A percentile compares a stretch with the other conserved stretches of the same genome.
These are phyloP conservation scores for Amiota mariae DNA, from an alignment of 2,888 invertebrate species.

Conservation along the genomic window DNA sequence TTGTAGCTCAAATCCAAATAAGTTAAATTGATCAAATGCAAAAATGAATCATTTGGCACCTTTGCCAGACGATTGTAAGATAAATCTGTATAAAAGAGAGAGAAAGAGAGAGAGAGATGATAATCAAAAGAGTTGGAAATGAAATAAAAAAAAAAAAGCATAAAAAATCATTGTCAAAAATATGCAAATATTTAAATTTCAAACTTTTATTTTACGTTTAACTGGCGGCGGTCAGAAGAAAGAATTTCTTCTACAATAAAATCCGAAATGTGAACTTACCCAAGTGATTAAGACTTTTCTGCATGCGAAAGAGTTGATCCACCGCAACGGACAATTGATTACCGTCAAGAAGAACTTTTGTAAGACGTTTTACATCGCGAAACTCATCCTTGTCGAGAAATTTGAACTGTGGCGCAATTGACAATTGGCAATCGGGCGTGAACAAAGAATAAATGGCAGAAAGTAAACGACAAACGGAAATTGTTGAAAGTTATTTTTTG, in stretches of 20 bases:
- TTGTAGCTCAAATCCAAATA: conserved; percentile 85
- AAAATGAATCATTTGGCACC: conserved; percentile 83
- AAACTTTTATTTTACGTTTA: no score
- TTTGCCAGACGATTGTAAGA: conserved; percentile 84
- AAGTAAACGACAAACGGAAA: conserved; percentile 34
- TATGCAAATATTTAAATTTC: no score
- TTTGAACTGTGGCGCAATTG: conserved; percentile 75
- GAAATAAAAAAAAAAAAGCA: conserved; percentile 6
- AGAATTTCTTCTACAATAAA: no score
- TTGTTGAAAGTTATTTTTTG: conserved; percentile 48
- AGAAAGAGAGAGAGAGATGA: conserved; percentile 16
- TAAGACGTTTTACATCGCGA: conserved; percentile 79
- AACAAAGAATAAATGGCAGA: conserved; percentile 7
- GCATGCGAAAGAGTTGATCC: conserved; percentile 79
- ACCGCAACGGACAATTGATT: conserved; percentile 85
- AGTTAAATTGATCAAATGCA: conserved; percentile 80
- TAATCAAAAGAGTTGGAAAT: conserved; percentile 3
- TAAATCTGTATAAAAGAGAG: conserved; percentile 72
- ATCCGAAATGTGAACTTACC: conserved; percentile 58
- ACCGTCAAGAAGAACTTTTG: conserved; percentile 81
- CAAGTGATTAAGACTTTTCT: conserved; percentile 71
- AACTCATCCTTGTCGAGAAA: conserved; percentile 84
- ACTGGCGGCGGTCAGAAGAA: no score
- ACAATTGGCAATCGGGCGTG: not conserved
- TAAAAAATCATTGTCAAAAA: not conserved